Base-by-base conservation (phyloP, 2,888 invertebrate genomes). In the Ormyrus pomaceus region DNA sequence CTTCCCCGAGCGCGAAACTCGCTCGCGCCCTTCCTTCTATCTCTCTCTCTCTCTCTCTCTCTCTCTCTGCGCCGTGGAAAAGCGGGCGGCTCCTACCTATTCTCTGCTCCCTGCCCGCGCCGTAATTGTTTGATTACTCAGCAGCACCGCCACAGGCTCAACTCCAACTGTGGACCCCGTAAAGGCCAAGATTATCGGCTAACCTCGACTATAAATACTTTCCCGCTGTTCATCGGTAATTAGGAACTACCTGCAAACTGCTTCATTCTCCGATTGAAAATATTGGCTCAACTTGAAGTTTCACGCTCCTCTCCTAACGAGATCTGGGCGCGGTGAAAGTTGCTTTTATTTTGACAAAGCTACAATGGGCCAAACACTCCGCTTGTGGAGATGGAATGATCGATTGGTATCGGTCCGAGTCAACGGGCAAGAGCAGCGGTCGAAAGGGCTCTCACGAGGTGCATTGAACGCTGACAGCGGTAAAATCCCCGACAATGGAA, bases 111-210 rank as follows among this genome's bases (percentile, higher is more conserved):
- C 34, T 34, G 34, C 50, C 48, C 48, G 69, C 58, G 70, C 79
- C 68, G 87, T 90, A 90, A 90, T 91, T 90, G 90, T 91, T 90
- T 90, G 90, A 90, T 91, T 90, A 91, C 90, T 91, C 90, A 90
- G 90, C 90, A 89, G 89, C 88, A 86, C 86, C 87, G 87, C 89
- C 88, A 62, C 72, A 59, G 70, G 50, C 86, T 87, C 88, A 87
- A 89, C 88, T 89, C 87, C 86, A 88, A 90, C 89, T 89, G 86
- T 86, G 85, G 85, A 84, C 85, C 86, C 82, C 76, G 82, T 82
- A 79, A 82, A 84, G 83, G 82, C 84, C 86, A 87, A 87, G 88
- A 89, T 86, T 87, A 84, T 86, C 84, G 83, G 83, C 79, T 82
- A 80, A 79, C 83, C 71, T 76, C 79, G 45, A n/a, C 13, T 66